Evolutionary conservation across 2,113 vertebrate genomes (phyloP).

Genomic region (Bubo scandiacus): DNA sequence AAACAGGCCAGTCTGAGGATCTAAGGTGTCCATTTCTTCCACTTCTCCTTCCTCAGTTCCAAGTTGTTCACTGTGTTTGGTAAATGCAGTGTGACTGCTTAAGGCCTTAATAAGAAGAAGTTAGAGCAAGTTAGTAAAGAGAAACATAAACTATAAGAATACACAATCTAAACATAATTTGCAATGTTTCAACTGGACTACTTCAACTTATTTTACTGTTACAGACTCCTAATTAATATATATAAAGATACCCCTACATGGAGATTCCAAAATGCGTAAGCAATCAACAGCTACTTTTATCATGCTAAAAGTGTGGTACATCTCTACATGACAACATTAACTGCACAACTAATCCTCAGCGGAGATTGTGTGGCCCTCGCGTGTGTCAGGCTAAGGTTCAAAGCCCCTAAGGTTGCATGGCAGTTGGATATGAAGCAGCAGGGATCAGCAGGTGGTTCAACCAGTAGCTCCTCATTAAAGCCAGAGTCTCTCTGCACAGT

Average conservation of each 20-base stretch:
- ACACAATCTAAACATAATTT: neutral
- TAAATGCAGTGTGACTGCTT: constrained; percentile 80
- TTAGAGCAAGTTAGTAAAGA: constrained; percentile 45
- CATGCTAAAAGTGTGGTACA: neutral
- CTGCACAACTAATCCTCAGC: neutral
- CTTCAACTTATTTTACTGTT: neutral
- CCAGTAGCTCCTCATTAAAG: neutral
- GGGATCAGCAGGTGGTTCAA: neutral
- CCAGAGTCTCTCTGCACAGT: neutral
- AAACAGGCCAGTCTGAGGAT: constrained; percentile 97
- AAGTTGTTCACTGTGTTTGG: constrained; percentile 80
- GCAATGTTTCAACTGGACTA: neutral
- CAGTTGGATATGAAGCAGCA: neutral
- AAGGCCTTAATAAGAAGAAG: constrained; percentile 76
- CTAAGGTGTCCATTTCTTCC: constrained; percentile 94
- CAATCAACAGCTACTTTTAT: neutral
- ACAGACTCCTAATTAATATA: neutral
- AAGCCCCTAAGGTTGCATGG: neutral
- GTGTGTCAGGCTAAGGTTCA: neutral
- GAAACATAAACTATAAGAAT: neutral
- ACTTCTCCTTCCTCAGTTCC: constrained; percentile 88
- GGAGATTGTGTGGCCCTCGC: accelerated
- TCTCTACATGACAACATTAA: neutral
- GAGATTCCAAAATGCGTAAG: neutral
- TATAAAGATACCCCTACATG: neutral